These are phyloP conservation scores for Camponotus floridanus DNA, from an alignment of 1,140 invertebrate genomes.

Conservation along the genomic window DNA sequence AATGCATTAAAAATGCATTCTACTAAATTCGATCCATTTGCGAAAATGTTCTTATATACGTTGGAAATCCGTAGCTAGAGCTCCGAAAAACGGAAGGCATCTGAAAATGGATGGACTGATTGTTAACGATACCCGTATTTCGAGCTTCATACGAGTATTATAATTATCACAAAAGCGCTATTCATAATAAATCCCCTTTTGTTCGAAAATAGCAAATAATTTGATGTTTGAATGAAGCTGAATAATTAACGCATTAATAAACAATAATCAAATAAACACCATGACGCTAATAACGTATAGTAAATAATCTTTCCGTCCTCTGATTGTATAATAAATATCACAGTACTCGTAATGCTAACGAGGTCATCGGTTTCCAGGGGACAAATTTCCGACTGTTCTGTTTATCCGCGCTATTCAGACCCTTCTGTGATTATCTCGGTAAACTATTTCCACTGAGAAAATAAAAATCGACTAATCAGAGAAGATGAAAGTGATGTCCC, in stretches of 20 bases:
- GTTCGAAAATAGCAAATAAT: constrained; percentile 23
- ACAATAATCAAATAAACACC: constrained; percentile 22
- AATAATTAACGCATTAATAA: constrained; percentile 53
- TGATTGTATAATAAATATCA: constrained; percentile 39
- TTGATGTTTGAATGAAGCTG: constrained; percentile 34
- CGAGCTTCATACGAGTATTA: not conserved
- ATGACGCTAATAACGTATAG: constrained; percentile 44
- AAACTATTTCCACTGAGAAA: not conserved
- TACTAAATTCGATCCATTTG: constrained; percentile 37
- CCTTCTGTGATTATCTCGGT: not conserved
- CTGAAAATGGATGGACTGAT: constrained; percentile 11
- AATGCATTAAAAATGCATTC: constrained; percentile 28
- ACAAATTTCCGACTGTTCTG: not conserved
- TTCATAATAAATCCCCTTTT: constrained; percentile 17
- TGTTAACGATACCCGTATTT: not conserved
- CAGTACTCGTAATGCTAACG: constrained; percentile 8
- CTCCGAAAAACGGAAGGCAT: not conserved
- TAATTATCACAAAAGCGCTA: constrained; percentile 23
- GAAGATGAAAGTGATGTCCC: constrained; percentile 40
- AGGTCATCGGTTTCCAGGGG: not conserved
- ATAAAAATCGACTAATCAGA: constrained; percentile 14
- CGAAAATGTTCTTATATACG: constrained; percentile 47
- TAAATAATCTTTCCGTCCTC: constrained; percentile 3
- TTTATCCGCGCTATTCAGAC: not conserved
- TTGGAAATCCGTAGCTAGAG: constrained; percentile 3